Conservation (phyloP, 2,113 vertebrate genomes). For the Lichenostomus cassidix region DNA sequence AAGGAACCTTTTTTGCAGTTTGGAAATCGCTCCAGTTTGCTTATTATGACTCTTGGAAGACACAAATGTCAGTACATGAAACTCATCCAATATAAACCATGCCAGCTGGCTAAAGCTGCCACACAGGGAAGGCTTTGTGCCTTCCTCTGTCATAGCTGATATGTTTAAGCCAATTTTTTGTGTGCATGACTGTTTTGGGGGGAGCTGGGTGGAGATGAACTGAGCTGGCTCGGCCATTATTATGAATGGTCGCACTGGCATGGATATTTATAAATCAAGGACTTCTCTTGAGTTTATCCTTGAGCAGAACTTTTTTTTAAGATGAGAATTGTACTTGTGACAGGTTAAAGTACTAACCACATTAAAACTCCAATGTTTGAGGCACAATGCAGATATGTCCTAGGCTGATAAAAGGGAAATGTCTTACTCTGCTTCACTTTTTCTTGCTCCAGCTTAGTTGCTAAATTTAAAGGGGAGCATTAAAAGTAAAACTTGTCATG, state of each 20-base stretch:
- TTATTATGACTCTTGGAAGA: conserved; percentile 75
- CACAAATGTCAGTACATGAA: conserved; percentile 77
- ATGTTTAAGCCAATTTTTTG: conserved; percentile 54
- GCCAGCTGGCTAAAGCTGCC: conserved; percentile 60
- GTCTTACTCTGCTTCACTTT: conserved; percentile 23
- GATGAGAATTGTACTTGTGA: conserved; percentile 68
- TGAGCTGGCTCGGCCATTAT: conserved; percentile 30
- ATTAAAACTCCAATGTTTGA: conserved; percentile 64
- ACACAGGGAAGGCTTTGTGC: conserved; percentile 56
- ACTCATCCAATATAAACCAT: conserved; percentile 68
- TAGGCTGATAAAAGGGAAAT: not conserved
- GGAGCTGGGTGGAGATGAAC: conserved; percentile 7
- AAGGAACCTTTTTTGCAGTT: conserved; percentile 53
- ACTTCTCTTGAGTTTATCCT: conserved; percentile 61
- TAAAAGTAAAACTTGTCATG: not conserved
- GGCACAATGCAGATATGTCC: conserved; percentile 74
- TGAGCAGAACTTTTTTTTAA: conserved; percentile 56
- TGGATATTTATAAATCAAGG: conserved; percentile 45
- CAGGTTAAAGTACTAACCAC: conserved; percentile 71
- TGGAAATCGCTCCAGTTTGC: conserved; percentile 70
- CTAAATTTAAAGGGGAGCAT: conserved; percentile 22
- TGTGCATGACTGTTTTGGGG: conserved; percentile 64
- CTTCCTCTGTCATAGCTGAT: conserved; percentile 61
- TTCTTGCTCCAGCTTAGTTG: conserved; percentile 13
- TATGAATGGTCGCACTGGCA: conserved; percentile 27